Percentiles rank a stretch among this genome's conserved stretches.
Conservation (phyloP, 2,888 invertebrate species). For the Scaptomyza parva region DNA sequence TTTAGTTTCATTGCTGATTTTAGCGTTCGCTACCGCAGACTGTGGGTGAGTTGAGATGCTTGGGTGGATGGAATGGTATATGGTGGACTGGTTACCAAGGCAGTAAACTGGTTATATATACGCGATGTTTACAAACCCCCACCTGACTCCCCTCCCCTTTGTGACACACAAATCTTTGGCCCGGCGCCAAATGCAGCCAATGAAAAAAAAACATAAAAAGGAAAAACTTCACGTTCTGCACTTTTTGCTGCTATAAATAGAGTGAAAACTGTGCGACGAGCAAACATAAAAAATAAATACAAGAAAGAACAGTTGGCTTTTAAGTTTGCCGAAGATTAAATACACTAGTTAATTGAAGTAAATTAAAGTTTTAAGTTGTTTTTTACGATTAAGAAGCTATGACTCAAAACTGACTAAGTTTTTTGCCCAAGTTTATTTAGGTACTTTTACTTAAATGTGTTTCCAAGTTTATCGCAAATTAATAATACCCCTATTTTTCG, state of each 20-base stretch:
- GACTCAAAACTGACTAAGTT: background rate
- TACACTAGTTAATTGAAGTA: background rate
- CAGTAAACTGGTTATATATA: slow-evolving; percentile 65
- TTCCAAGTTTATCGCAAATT: background rate
- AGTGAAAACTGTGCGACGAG: slow-evolving; percentile 63
- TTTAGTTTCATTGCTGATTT: slow-evolving; percentile 66
- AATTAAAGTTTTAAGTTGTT: background rate
- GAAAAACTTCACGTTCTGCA: slow-evolving; percentile 60
- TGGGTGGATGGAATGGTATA: slow-evolving; percentile 27
- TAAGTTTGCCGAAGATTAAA: background rate
- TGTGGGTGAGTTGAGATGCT: slow-evolving; percentile 61
- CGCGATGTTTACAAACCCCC: slow-evolving; percentile 5
- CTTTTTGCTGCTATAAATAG: slow-evolving; percentile 72
- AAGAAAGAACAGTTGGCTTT: slow-evolving; percentile 1
- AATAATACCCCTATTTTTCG: background rate
- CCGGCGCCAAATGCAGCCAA: slow-evolving; percentile 65
- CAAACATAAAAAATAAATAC: slow-evolving; percentile 21
- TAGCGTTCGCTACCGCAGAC: slow-evolving; percentile 35
- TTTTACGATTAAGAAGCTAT: background rate
- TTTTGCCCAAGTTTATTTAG: background rate
- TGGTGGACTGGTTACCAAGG: slow-evolving; percentile 65
- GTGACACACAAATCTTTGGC: slow-evolving; percentile 63
- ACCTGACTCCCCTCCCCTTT: slow-evolving; percentile 7
- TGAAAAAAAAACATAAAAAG: slow-evolving; percentile 50
- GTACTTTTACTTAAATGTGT: background rate